Evolutionary conservation across 2,888 invertebrate species (phyloP).

Genomic region (Trachelus iudaicus): DNA sequence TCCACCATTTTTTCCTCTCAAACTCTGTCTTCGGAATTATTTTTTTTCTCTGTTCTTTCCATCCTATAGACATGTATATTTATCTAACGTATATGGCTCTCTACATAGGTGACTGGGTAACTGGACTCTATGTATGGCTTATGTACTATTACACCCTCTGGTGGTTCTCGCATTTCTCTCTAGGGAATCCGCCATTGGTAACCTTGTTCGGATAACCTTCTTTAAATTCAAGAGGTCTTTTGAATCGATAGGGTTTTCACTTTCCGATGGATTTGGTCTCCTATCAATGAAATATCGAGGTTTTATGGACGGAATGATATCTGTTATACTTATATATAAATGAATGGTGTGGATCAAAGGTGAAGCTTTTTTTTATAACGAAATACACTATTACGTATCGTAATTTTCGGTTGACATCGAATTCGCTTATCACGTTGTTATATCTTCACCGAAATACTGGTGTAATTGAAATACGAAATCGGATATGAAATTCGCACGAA

Average conservation of each 20-base stretch:
- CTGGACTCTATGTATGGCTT: neutral
- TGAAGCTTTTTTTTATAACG: neutral
- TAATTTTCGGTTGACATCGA: neutral
- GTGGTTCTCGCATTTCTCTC: neutral
- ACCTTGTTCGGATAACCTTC: neutral
- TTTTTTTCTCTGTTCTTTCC: neutral
- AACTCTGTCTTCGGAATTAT: neutral
- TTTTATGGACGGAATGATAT: neutral
- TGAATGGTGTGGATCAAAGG: neutral
- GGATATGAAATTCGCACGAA: constrained; percentile 26
- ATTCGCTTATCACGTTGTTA: neutral
- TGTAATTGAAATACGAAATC: constrained; percentile 13
- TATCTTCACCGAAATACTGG: neutral
- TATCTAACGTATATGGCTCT: neutral
- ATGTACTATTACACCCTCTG: neutral
- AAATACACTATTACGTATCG: neutral
- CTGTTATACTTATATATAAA: neutral
- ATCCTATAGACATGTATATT: neutral
- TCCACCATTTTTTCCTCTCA: neutral
- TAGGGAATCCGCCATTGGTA: neutral
- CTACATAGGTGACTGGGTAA: neutral
- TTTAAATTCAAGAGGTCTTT: neutral
- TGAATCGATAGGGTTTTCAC: neutral
- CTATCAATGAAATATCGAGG: neutral
- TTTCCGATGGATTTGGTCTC: neutral